These are phyloP conservation scores for Thelaira solivaga DNA, from an alignment of 2,888 invertebrate genomes.

Conservation along the genomic window DNA sequence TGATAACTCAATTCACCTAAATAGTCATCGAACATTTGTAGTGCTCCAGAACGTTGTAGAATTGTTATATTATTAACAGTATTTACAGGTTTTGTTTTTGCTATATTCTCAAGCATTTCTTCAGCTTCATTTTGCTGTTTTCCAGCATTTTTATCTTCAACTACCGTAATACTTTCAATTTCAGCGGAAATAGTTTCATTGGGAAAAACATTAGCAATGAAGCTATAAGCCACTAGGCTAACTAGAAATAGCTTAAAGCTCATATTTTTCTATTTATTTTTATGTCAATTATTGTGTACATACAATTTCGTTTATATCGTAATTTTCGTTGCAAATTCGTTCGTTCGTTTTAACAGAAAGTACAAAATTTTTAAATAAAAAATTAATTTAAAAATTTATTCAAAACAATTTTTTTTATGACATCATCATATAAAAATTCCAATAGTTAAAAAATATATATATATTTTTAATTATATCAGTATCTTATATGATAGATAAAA, in stretches of 20 bases:
- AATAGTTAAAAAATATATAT: too few relatives aligned
- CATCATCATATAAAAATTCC: too few relatives aligned
- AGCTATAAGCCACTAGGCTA: conserved; percentile 69
- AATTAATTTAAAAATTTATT: neutral
- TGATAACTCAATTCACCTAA: conserved; percentile 72
- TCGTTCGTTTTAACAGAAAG: too few relatives aligned
- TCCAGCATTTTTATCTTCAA: conserved; percentile 44
- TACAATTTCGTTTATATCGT: too few relatives aligned
- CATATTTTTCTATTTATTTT: conserved; percentile 66
- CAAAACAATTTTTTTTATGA: conserved; percentile 65
- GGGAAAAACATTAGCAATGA: conserved; percentile 68
- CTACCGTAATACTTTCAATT: conserved; percentile 65
- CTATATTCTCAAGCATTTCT: conserved; percentile 64
- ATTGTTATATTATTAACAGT: neutral
- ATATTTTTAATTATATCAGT: conserved; percentile 28
- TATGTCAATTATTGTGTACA: conserved; percentile 37
- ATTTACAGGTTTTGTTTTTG: neutral
- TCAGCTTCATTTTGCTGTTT: conserved; percentile 63
- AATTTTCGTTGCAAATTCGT: too few relatives aligned
- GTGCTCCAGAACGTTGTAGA: conserved; percentile 66
- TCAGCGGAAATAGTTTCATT: conserved; percentile 71
- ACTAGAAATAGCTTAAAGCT: conserved; percentile 71
- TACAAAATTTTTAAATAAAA: too few relatives aligned
- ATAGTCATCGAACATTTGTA: conserved; percentile 68
- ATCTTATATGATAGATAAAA: conserved; percentile 65